Conservation (phyloP, 1,140 invertebrate genomes). For the Bombus cullumanus region DNA sequence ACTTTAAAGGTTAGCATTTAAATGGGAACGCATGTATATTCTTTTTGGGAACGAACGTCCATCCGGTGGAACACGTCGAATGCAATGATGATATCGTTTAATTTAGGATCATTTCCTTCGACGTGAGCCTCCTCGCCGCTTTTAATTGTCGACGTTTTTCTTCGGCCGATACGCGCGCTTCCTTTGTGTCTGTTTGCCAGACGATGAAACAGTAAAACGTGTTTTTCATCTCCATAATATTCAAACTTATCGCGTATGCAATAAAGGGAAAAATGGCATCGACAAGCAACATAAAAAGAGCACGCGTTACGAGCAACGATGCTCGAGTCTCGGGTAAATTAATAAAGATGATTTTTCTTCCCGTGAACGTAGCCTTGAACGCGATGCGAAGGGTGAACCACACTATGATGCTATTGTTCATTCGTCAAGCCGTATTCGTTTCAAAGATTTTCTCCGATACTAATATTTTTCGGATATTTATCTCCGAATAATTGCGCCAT, state of each 20-base stretch:
- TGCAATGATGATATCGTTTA: neutral
- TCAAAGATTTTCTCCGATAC: neutral
- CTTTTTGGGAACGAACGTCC: neutral
- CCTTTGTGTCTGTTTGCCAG: neutral
- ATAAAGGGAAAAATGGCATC: neutral
- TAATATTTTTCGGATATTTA: neutral
- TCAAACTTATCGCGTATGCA: neutral
- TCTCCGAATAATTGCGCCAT: neutral
- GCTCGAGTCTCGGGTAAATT: neutral
- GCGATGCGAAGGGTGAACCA: neutral
- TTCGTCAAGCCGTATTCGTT: neutral
- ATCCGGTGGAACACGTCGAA: neutral
- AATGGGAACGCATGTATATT: conserved; percentile 24
- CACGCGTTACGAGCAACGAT: neutral
- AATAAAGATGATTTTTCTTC: neutral
- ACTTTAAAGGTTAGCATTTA: conserved; percentile 33
- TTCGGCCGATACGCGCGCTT: neutral
- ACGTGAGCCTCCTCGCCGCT: neutral
- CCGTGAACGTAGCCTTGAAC: neutral
- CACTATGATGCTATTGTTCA: neutral
- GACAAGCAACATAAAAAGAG: neutral
- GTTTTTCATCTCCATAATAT: neutral
- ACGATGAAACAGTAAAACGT: neutral
- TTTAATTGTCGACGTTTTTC: conserved; percentile 2
- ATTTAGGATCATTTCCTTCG: neutral